These are phyloP conservation scores for Elgaria multicarinata DNA, from an alignment of 2,113 vertebrate genomes.

Conservation along the genomic window DNA sequence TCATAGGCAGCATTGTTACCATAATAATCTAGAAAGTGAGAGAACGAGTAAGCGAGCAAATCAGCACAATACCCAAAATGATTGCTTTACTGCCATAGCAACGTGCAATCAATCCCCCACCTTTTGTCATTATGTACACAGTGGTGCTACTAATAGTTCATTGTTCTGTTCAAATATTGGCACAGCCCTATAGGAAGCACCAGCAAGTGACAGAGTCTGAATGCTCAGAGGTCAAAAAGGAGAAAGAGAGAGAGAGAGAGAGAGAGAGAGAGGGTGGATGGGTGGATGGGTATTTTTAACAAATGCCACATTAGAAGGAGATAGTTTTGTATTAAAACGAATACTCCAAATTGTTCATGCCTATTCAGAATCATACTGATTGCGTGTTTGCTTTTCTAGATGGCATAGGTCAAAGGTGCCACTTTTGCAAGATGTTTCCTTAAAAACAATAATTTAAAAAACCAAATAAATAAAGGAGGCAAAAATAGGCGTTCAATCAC, in stretches of 20 bases:
- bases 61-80: not conserved
- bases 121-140: not conserved
- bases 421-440: not conserved
- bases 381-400: not conserved
- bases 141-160: not conserved
- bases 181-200: constrained; percentile 3
- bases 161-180: constrained; percentile 31
- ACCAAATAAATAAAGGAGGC: too few relatives aligned
- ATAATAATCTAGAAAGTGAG: not conserved
- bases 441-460: too few relatives aligned
- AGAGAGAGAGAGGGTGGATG: too few relatives aligned
- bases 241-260: too few relatives aligned
- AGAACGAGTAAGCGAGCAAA: not conserved
- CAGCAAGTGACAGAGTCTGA: constrained; percentile 2
- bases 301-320: not conserved
- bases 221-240: not conserved
- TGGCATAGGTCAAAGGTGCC: accelerated
- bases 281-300: constrained; percentile 2
- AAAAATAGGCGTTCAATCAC: not conserved
- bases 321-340: constrained; percentile 18
- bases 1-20: not conserved
- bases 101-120: not conserved
- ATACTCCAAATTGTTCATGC: not conserved
- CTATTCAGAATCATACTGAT: not conserved
- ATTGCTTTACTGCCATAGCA: constrained; percentile 10